Percentiles rank a stretch among this genome's conserved stretches.
Conservation (phyloP, 2,113 vertebrate species). For the Beaufortia kweichowensis region DNA sequence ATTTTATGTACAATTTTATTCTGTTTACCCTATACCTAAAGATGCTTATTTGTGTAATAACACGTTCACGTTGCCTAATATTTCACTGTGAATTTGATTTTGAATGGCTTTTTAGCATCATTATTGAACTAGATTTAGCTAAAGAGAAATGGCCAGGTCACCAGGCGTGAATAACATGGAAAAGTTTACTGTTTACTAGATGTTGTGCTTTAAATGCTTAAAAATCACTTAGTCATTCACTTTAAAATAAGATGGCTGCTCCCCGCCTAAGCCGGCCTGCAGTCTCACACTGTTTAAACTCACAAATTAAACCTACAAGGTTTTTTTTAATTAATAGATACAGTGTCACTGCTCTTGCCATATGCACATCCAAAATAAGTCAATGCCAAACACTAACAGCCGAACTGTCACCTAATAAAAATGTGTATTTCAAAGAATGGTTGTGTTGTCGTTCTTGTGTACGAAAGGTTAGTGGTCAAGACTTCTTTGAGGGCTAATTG, state of each 20-base stretch:
- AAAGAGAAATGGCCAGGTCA: constrained; percentile 26
- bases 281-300: constrained; percentile 41
- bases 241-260: constrained; percentile 43
- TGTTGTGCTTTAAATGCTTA: constrained; percentile 53
- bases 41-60: background rate
- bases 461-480: background rate
- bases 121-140: constrained; percentile 7
- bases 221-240: constrained; percentile 18
- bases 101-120: constrained; percentile 15
- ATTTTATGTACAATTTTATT: background rate
- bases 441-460: background rate
- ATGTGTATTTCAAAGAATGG: constrained; percentile 66
- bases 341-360: constrained; percentile 53
- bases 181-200: constrained; percentile 42
- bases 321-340: constrained; percentile 26
- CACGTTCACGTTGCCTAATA: background rate
- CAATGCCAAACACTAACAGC: constrained; percentile 65
- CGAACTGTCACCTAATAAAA: constrained; percentile 73
- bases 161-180: constrained; percentile 37
- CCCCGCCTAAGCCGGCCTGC: background rate
- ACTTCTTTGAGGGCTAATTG: background rate
- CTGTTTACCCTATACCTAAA: background rate
- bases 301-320: constrained; percentile 31
- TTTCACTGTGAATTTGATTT: constrained; percentile 1
- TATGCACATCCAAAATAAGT: constrained; percentile 59